phyloP scores from a whole-genome alignment of 2,113 vertebrate species.

The Puffinus mauretanicus region DNA sequence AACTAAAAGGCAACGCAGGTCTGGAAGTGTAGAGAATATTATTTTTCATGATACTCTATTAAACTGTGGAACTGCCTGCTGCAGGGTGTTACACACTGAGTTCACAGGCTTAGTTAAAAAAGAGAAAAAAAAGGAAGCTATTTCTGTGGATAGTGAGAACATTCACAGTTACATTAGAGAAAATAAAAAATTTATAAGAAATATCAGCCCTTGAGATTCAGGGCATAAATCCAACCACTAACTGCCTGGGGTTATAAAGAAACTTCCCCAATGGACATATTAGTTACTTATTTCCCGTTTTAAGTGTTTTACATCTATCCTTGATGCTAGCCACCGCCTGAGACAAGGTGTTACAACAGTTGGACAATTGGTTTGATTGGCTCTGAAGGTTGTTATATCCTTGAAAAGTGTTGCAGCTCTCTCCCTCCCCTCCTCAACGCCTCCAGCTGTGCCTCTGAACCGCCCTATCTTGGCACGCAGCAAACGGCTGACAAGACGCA shows the following conservation, averaged over 20 bases:
- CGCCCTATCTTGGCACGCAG: neutral
- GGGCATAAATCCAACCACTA: constrained; percentile 55
- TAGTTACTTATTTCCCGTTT: constrained; percentile 63
- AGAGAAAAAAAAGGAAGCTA: neutral
- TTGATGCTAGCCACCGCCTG: constrained; percentile 16
- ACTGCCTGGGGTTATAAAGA: constrained; percentile 53
- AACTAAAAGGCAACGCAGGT: neutral
- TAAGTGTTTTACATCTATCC: constrained; percentile 62
- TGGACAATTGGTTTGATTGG: constrained; percentile 33
- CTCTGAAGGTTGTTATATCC: constrained; percentile 30
- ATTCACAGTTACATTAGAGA: constrained; percentile 47
- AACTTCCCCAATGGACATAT: constrained; percentile 54
- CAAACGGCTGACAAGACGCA: neutral
- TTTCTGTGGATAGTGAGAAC: constrained; percentile 22
- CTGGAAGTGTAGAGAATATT: neutral
- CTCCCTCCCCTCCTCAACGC: neutral
- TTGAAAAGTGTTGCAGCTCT: neutral
- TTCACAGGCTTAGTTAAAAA: neutral
- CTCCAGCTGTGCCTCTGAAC: neutral
- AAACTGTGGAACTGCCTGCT: constrained; percentile 14
- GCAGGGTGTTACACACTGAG: neutral
- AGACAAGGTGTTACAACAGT: neutral
- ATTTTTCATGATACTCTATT: neutral
- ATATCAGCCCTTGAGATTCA: constrained; percentile 48
- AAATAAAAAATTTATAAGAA: constrained; percentile 64